A percentile compares a stretch with the other conserved stretches of the same genome.
These are phyloP conservation scores for Loripinus fragilis DNA, from an alignment of 2,888 invertebrate genomes.

Conservation along the genomic window DNA sequence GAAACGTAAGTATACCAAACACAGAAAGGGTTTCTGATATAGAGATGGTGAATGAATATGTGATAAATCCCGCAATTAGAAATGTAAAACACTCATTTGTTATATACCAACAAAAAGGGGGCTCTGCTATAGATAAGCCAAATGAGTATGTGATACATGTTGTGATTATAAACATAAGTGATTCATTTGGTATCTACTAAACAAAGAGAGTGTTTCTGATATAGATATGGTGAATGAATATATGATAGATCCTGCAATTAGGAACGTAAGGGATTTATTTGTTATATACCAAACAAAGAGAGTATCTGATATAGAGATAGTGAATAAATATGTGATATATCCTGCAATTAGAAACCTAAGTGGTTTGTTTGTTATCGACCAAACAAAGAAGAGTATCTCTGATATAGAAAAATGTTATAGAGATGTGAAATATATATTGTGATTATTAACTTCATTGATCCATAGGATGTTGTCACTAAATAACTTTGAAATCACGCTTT, in stretches of 20 bases:
- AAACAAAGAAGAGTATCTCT: too few species aligned
- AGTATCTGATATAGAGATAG: conserved; percentile 60
- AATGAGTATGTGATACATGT: conserved; percentile 71
- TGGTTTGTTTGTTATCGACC: too few species aligned
- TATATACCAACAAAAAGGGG: conserved; percentile 54
- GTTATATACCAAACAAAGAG: conserved; percentile 56
- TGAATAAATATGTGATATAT: conserved; percentile 70
- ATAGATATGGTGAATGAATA: conserved; percentile 65
- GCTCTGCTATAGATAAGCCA: conserved; percentile 62
- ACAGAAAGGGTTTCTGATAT: conserved; percentile 61
- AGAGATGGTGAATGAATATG: conserved; percentile 65
- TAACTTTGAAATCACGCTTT: too few species aligned
- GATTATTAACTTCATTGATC: conserved; percentile 75
- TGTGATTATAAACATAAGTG: conserved; percentile 75
- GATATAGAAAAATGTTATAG: too few species aligned
- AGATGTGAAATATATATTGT: too few species aligned
- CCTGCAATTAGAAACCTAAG: conserved; percentile 76
- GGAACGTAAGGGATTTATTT: conserved; percentile 79
- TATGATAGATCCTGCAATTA: conserved; percentile 73
- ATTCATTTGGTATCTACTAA: too few species aligned
- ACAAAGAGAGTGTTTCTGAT: conserved; percentile 61
- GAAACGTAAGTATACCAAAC: conserved; percentile 70
- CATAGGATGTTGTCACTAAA: too few species aligned
- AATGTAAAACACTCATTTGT: too few species aligned
- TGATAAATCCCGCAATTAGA: conserved; percentile 74